Percentiles rank a stretch among this genome's conserved stretches.
Evolutionary conservation across 2,888 invertebrate species (phyloP).

Genomic region (Acrobasis consociella): DNA sequence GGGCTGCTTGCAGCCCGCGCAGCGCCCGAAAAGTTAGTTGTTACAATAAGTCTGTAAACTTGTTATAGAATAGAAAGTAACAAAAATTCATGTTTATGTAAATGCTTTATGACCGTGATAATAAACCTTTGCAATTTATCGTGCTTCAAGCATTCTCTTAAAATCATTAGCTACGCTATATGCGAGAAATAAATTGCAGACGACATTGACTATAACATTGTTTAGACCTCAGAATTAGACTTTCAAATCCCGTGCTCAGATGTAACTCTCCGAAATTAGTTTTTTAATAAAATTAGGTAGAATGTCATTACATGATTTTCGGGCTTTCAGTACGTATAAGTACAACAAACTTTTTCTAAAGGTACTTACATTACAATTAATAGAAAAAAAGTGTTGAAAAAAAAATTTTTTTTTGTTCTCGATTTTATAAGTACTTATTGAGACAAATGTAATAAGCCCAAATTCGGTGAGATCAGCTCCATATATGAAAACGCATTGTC

Average conservation of each 20-base stretch:
- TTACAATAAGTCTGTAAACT: not conserved
- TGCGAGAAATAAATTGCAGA: slow-evolving; percentile 5
- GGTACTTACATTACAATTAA: no score
- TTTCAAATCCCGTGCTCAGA: not conserved
- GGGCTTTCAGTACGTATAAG: no score
- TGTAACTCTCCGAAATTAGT: not conserved
- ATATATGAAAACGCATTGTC: no score
- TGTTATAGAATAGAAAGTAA: slow-evolving; percentile 8
- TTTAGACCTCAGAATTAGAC: no score
- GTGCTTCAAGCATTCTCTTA: slow-evolving; percentile 12
- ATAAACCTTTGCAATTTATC: not conserved
- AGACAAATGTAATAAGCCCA: no score
- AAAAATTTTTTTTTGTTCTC: no score
- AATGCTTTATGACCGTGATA: slow-evolving; percentile 8
- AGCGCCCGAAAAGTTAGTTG: no score
- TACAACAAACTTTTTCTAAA: no score
- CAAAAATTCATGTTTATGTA: not conserved
- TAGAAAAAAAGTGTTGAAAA: no score
- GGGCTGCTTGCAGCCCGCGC: no score
- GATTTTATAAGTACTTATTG: no score
- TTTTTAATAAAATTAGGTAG: not conserved
- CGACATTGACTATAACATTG: not conserved
- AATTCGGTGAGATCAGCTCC: no score
- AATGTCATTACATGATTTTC: not conserved
- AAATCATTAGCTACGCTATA: slow-evolving; percentile 13